These are phyloP conservation scores for Rhodophaea formosa DNA, from an alignment of 2,888 invertebrate species.

Conservation along the genomic window DNA sequence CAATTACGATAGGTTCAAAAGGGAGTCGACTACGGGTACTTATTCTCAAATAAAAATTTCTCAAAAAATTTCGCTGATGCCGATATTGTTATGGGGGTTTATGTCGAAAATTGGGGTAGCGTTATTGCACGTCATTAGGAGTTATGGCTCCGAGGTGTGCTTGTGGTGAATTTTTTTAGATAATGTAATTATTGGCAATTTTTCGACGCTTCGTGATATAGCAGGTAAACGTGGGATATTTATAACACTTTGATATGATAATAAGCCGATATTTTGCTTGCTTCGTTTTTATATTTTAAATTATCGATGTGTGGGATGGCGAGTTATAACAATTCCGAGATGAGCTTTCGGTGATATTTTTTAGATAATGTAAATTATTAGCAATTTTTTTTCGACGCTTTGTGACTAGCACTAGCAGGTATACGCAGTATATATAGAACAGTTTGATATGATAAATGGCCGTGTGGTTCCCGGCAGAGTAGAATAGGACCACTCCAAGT, in stretches of 20 bases:
- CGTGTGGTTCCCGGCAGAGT: no score
- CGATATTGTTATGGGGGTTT: slow-evolving; percentile 82
- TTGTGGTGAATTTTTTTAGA: slow-evolving; percentile 63
- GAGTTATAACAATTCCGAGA: no score
- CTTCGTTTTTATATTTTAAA: no score
- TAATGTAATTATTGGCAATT: slow-evolving; percentile 81
- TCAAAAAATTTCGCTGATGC: slow-evolving; percentile 76
- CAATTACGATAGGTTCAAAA: neutral
- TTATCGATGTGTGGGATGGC: no score
- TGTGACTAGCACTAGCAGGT: no score
- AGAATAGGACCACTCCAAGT: no score
- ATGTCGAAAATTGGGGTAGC: slow-evolving; percentile 80
- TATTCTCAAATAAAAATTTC: slow-evolving; percentile 27
- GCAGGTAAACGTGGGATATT: slow-evolving; percentile 13
- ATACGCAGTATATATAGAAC: no score
- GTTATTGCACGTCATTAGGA: slow-evolving; percentile 82
- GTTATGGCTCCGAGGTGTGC: slow-evolving; percentile 75
- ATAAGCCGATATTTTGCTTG: neutral
- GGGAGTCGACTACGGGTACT: slow-evolving; percentile 19
- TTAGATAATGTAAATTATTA: no score
- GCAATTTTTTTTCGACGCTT: no score
- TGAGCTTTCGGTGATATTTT: no score
- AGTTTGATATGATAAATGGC: no score
- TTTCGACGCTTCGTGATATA: slow-evolving; percentile 41
- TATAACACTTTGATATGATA: neutral